Percentiles rank a stretch among this genome's conserved stretches.
phyloP scores from a whole-genome alignment of 2,113 vertebrate genomes.

The Paedocypris sp. region DNA sequence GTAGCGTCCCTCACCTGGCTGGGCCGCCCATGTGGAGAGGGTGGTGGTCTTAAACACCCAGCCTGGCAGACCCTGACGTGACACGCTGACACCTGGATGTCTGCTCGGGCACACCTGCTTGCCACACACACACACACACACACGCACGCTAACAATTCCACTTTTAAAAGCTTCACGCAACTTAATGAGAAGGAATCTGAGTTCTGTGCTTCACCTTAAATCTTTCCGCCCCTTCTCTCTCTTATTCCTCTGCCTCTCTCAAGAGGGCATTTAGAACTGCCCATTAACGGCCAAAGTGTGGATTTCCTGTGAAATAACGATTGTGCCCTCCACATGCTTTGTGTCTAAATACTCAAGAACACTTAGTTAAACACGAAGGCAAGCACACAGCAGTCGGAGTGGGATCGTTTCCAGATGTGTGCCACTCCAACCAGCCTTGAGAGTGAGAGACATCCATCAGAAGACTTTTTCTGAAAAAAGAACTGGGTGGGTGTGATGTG shows the following conservation, averaged over 20 bases:
- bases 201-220: slow-evolving; percentile 51
- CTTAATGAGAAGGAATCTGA: slow-evolving; percentile 52
- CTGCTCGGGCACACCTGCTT: slow-evolving; percentile 18
- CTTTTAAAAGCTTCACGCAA: slow-evolving; percentile 49
- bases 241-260: slow-evolving; percentile 34
- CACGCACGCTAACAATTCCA: background rate
- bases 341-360: slow-evolving; percentile 31
- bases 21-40: background rate
- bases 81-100: slow-evolving; percentile 18
- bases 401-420: slow-evolving; percentile 61
- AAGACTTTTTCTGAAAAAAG: slow-evolving; percentile 5
- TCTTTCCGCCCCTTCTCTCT: slow-evolving; percentile 9
- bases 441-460: background rate
- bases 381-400: slow-evolving; percentile 45
- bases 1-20: background rate
- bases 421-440: background rate
- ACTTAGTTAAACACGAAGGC: slow-evolving; percentile 50
- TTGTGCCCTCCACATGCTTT: slow-evolving; percentile 40
- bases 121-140: slow-evolving; percentile 9
- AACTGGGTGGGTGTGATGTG: slow-evolving; percentile 12
- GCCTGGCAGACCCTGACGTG: slow-evolving; percentile 35
- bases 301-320: slow-evolving; percentile 63
- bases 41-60: slow-evolving; percentile 13
- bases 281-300: slow-evolving; percentile 62
- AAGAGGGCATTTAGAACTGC: slow-evolving; percentile 51